Evolutionary conservation across 2,888 invertebrate genomes (phyloP).

Genomic region (Cephus nigrinus): DNA sequence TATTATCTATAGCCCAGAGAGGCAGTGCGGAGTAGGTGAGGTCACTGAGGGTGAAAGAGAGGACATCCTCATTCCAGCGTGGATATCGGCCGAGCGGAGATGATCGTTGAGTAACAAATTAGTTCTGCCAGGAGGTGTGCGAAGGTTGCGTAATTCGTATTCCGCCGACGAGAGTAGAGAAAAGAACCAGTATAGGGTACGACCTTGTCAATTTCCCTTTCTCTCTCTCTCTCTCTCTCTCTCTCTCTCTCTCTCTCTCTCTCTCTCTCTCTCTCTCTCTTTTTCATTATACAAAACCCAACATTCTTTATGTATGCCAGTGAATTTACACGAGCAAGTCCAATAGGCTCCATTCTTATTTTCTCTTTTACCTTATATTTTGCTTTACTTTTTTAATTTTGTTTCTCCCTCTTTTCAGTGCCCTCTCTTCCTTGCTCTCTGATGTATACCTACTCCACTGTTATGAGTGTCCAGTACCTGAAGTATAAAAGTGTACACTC

Average conservation of each 20-base stretch:
- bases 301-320: neutral
- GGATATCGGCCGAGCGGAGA: conserved; percentile 53
- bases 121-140: conserved; percentile 53
- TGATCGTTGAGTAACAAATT: conserved; percentile 64
- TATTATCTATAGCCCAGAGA: conserved; percentile 2
- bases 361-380: neutral
- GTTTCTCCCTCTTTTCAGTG: neutral
- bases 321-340: neutral
- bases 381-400: neutral
- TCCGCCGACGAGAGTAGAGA: neutral
- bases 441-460: neutral
- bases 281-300: neutral
- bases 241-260: no score
- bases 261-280: no score
- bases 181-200: neutral
- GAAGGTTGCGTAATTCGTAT: conserved; percentile 46
- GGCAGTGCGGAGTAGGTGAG: conserved; percentile 19
- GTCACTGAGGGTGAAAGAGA: conserved; percentile 39
- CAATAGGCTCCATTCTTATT: neutral
- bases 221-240: no score
- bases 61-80: conserved; percentile 62
- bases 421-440: neutral
- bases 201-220: neutral
- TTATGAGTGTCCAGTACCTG: neutral
- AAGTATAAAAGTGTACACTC: neutral